Evolutionary conservation across 2,888 invertebrate genomes (phyloP).

Genomic region (Campaea margaritaria): DNA sequence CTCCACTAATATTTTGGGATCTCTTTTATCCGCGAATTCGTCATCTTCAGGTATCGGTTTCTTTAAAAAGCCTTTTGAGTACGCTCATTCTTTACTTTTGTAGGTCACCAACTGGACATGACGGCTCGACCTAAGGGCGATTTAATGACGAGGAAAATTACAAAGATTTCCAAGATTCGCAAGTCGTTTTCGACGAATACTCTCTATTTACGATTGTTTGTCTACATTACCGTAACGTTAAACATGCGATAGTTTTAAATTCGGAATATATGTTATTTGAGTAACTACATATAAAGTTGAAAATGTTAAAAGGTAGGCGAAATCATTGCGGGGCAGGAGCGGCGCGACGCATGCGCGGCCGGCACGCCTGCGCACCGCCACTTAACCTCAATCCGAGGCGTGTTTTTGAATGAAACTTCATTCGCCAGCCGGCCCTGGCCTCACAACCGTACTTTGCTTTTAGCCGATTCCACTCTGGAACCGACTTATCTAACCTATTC

Average conservation of each 20-base stretch:
- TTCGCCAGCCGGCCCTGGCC: constrained; percentile 61
- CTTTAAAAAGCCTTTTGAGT: constrained; percentile 43
- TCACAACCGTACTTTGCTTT: constrained; percentile 70
- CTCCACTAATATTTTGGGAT: constrained; percentile 49
- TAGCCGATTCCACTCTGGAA: constrained; percentile 60
- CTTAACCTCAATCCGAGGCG: constrained; percentile 82
- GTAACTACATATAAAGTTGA: constrained; percentile 59
- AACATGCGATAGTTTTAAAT: constrained; percentile 21
- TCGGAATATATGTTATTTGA: constrained; percentile 29
- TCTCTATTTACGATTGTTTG: constrained; percentile 7
- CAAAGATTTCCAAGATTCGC: constrained; percentile 24
- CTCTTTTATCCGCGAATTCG: constrained; percentile 45
- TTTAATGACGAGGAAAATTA: constrained; percentile 38
- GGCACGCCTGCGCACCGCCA: constrained; percentile 74
- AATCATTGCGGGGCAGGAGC: constrained; percentile 74
- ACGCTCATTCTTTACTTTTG: constrained; percentile 41
- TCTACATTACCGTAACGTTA: constrained; percentile 1
- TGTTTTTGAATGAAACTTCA: constrained; percentile 83
- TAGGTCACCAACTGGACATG: constrained; percentile 40
- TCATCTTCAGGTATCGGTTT: constrained; percentile 48
- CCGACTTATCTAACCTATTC: constrained; percentile 54
- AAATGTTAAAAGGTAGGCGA: constrained; percentile 72
- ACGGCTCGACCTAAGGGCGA: constrained; percentile 36
- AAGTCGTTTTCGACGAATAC: constrained; percentile 6
- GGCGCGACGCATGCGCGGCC: constrained; percentile 65